phyloP scores from a whole-genome alignment of 2,113 vertebrate species.

The Cephalopholis sonnerati region DNA sequence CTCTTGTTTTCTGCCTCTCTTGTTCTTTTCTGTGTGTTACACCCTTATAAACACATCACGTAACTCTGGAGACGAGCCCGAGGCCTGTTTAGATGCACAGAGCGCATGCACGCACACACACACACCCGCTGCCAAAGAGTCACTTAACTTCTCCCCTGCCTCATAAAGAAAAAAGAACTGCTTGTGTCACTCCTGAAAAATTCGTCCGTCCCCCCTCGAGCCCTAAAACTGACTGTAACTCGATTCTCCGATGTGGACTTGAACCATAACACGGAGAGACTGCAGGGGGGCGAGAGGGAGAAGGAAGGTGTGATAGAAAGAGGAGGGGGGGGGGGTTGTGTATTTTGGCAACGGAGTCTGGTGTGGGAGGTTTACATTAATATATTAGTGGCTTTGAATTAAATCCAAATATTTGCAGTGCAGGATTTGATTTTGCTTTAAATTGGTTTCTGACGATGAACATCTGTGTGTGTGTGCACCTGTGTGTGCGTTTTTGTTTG shows the following conservation, averaged over 20 bases:
- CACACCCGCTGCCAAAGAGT: conserved; percentile 28
- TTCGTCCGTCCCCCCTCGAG: conserved; percentile 50
- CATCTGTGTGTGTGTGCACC: neutral
- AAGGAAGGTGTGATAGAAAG: neutral
- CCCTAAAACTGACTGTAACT: conserved; percentile 70
- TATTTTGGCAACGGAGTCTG: conserved; percentile 70
- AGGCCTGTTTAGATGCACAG: conserved; percentile 22
- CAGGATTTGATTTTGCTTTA: conserved; percentile 52
- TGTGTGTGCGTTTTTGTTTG: neutral
- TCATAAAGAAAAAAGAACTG: conserved; percentile 34
- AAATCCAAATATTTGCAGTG: conserved; percentile 67
- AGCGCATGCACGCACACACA: conserved; percentile 4
- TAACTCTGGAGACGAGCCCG: conserved; percentile 22
- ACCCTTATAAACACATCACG: conserved; percentile 15
- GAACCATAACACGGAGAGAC: conserved; percentile 59
- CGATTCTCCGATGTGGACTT: conserved; percentile 61
- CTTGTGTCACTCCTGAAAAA: conserved; percentile 74
- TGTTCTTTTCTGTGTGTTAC: neutral
- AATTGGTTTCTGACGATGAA: conserved; percentile 46
- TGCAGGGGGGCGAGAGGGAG: conserved; percentile 15
- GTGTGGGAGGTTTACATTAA: conserved; percentile 57
- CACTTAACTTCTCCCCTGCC: conserved; percentile 18
- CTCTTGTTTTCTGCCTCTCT: neutral
- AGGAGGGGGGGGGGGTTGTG: conserved; percentile 26
- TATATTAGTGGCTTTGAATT: conserved; percentile 54